Evolutionary conservation across 2,797 vertebrate species (phyloP).

Genomic region (Parambassis ranga): DNA sequence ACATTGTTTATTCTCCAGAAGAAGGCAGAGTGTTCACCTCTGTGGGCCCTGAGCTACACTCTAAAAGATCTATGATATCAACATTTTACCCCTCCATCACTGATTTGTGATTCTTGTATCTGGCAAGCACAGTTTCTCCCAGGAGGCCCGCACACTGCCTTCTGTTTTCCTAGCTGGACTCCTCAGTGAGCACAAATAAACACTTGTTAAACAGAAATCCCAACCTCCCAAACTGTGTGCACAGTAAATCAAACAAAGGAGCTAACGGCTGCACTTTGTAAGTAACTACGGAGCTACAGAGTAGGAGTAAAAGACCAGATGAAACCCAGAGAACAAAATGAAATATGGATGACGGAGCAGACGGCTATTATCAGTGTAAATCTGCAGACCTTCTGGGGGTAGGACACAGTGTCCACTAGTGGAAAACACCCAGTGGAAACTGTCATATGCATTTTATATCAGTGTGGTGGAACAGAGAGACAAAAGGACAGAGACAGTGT

Average conservation of each 20-base stretch:
- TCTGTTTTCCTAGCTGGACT: conserved; percentile 46
- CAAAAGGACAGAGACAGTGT: conserved; percentile 42
- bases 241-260: conserved; percentile 43
- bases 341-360: conserved; percentile 5
- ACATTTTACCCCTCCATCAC: conserved; percentile 14
- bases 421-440: conserved; percentile 51
- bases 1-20: conserved; percentile 2
- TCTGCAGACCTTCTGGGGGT: conserved; percentile 28
- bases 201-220: conserved; percentile 62
- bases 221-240: conserved; percentile 25
- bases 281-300: conserved; percentile 10
- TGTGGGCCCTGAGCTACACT: conserved; percentile 14
- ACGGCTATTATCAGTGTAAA: conserved; percentile 30
- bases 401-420: conserved; percentile 35
- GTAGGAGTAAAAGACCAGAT: conserved; percentile 26
- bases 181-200: conserved; percentile 55
- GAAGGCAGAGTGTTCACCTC: not conserved
- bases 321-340: conserved; percentile 6
- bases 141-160: conserved; percentile 16
- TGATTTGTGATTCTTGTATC: conserved; percentile 58
- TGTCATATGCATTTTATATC: conserved; percentile 59
- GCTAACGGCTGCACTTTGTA: conserved; percentile 23
- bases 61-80: conserved; percentile 33
- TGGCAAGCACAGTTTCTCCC: conserved; percentile 36
- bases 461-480: conserved; percentile 45